Conservation (phyloP, 2,888 invertebrate species). For the Standfussiana lucernea region DNA sequence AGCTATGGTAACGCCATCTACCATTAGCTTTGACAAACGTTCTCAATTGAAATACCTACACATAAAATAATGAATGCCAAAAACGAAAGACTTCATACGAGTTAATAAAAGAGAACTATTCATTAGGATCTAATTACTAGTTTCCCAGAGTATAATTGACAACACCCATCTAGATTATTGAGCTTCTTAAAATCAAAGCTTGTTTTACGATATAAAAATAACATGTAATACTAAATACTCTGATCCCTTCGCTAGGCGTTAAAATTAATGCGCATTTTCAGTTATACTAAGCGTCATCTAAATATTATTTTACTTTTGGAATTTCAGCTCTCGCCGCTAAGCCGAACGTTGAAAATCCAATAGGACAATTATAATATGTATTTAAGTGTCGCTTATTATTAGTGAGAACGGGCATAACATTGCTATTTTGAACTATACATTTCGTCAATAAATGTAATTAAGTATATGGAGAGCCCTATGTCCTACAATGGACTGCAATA, state of each 20-base stretch:
- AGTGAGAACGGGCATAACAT: neutral
- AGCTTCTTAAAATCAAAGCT: neutral
- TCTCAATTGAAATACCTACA: neutral
- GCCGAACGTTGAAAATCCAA: neutral
- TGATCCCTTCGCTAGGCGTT: neutral
- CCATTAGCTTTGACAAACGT: neutral
- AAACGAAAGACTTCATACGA: constrained; percentile 1
- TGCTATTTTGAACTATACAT: constrained; percentile 1
- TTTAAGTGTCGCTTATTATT: neutral
- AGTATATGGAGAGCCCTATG: neutral
- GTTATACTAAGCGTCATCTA: neutral
- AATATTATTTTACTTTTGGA: neutral
- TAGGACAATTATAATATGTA: neutral
- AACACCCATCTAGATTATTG: neutral
- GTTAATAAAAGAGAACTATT: constrained; percentile 12
- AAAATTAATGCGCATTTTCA: neutral
- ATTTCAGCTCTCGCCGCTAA: neutral
- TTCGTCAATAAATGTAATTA: constrained; percentile 6
- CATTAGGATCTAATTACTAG: constrained; percentile 14
- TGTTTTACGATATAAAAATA: neutral
- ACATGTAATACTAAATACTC: neutral
- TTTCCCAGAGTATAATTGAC: constrained; percentile 1
- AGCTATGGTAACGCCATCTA: neutral
- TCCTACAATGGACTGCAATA: neutral
- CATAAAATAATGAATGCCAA: neutral